Conservation (phyloP, 2,113 vertebrate species). For the Isichthys henryi region DNA sequence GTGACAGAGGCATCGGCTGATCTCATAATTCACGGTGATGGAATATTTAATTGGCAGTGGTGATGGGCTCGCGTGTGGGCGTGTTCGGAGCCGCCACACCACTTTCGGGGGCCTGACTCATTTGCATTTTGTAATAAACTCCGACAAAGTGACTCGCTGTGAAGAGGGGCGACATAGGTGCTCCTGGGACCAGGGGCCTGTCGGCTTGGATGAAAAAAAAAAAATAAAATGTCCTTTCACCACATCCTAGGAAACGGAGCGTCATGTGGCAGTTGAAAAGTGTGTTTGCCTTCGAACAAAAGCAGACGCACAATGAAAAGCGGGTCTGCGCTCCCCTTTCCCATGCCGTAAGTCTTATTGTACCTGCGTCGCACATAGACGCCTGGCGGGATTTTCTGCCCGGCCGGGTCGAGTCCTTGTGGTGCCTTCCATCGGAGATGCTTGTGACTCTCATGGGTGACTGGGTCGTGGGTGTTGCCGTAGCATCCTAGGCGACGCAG, state of each 20-base stretch:
- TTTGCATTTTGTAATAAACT: slow-evolving; percentile 14
- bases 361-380: neutral
- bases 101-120: neutral
- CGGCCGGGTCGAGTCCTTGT: neutral
- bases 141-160: neutral
- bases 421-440: neutral
- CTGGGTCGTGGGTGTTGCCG: neutral
- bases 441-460: no score
- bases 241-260: neutral
- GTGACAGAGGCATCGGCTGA: neutral
- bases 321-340: neutral
- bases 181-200: neutral
- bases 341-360: neutral
- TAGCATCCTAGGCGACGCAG: neutral
- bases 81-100: neutral
- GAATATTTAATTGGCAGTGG: slow-evolving; percentile 6
- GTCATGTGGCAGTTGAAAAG: neutral
- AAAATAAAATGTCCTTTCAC: neutral
- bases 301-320: neutral
- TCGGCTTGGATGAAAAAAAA: neutral
- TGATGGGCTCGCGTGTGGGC: slow-evolving; percentile 6
- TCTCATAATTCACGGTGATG: slow-evolving; percentile 10
- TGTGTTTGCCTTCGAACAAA: neutral
- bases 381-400: neutral
- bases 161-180: neutral